phyloP scores from a whole-genome alignment of 2,888 invertebrate species.

The Linnaemya vulpina region DNA sequence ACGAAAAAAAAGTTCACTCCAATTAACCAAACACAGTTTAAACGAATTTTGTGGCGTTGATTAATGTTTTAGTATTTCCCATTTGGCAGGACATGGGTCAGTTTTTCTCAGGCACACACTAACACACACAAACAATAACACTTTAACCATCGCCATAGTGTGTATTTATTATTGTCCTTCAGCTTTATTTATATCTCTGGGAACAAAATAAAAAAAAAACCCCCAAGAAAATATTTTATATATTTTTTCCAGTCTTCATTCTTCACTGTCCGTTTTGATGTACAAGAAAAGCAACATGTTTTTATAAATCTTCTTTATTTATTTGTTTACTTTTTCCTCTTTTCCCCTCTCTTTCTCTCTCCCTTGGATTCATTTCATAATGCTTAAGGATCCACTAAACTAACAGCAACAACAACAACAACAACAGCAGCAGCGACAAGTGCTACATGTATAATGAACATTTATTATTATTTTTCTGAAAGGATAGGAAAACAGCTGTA shows the following conservation, averaged over 20 bases:
- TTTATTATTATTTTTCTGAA: conserved; percentile 21
- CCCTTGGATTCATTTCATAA: conserved; percentile 11
- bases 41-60: conserved; percentile 68
- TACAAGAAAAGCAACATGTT: conserved; percentile 57
- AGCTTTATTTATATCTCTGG: neutral
- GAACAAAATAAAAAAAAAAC: conserved; percentile 10
- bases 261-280: conserved; percentile 19
- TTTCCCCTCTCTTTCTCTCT: neutral
- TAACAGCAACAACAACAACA: conserved; percentile 12
- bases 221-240: neutral
- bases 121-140: neutral
- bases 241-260: conserved; percentile 37
- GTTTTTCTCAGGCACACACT: conserved; percentile 14
- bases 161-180: conserved; percentile 34
- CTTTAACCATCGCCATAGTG: neutral
- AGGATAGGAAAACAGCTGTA: conserved; percentile 46
- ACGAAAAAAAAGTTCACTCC: conserved; percentile 32
- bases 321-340: neutral
- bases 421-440: neutral
- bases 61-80: conserved; percentile 67
- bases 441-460: conserved; percentile 30
- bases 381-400: conserved; percentile 7
- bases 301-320: conserved; percentile 25
- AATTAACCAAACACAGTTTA: conserved; percentile 69
- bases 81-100: conserved; percentile 66